phyloP scores from a whole-genome alignment of 2,113 vertebrate species.

The Cichladusa arquata region DNA sequence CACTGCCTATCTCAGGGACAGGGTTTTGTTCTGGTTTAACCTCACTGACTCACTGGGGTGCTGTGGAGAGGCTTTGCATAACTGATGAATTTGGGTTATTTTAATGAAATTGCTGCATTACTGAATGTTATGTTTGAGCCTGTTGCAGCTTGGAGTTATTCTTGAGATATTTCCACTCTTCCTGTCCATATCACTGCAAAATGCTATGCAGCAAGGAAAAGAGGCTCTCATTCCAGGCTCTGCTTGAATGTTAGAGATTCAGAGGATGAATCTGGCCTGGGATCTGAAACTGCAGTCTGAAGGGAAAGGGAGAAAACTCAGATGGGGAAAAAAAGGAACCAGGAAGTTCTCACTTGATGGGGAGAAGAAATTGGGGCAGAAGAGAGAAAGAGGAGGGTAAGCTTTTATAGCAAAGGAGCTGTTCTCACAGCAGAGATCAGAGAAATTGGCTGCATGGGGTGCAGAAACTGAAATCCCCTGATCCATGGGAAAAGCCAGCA shows the following conservation, averaged over 20 bases:
- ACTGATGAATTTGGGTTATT: neutral
- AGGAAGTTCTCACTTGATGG: neutral
- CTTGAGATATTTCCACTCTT: neutral
- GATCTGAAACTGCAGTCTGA: neutral
- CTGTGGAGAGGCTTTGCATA: neutral
- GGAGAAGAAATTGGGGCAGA: neutral
- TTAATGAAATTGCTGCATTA: neutral
- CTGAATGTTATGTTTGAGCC: neutral
- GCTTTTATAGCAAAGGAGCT: neutral
- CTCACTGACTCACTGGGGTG: neutral
- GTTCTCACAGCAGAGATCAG: neutral
- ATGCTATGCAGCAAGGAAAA: neutral
- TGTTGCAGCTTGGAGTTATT: neutral
- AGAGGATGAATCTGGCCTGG: neutral
- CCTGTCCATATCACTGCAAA: neutral
- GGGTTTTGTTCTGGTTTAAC: conserved; percentile 22
- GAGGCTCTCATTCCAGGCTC: neutral
- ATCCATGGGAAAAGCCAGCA: neutral
- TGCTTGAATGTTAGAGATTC: neutral
- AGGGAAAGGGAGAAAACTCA: neutral
- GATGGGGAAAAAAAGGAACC: neutral
- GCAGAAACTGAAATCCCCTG: neutral
- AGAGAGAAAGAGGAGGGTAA: neutral
- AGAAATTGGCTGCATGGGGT: neutral
- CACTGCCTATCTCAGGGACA: conserved; percentile 21